Evolutionary conservation across 2,797 vertebrate genomes (phyloP).

Genomic region (Chanos chanos): DNA sequence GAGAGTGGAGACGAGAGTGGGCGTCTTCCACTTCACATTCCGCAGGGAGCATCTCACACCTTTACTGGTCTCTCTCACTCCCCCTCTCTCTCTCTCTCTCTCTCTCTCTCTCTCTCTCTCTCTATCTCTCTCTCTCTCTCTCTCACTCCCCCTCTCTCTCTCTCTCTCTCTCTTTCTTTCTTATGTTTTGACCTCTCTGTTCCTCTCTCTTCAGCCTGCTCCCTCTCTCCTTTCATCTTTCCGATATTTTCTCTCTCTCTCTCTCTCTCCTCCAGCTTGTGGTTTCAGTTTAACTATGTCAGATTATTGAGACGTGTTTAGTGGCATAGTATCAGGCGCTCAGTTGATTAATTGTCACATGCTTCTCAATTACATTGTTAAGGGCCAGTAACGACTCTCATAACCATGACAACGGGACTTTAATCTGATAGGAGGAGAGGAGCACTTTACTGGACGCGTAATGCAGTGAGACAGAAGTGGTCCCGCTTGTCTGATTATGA

Average conservation of each 20-base stretch:
- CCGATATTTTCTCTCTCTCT: background rate
- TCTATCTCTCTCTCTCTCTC: slow-evolving; percentile 1
- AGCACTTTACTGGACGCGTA: background rate
- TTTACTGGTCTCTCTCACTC: slow-evolving; percentile 24
- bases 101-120: background rate
- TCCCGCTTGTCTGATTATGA: slow-evolving; percentile 29
- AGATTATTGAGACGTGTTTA: too few species aligned
- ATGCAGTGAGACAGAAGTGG: slow-evolving; percentile 16
- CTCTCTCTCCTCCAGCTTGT: background rate
- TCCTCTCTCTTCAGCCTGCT: background rate
- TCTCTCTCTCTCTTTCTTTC: too few species aligned
- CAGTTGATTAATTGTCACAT: background rate
- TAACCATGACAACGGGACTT: too few species aligned
- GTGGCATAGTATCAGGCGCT: too few species aligned
- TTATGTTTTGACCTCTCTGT: too few species aligned
- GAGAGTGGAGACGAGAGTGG: slow-evolving; percentile 32
- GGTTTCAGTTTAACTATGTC: too few species aligned
- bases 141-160: background rate
- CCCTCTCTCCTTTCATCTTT: slow-evolving; percentile 7
- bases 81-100: slow-evolving; percentile 3
- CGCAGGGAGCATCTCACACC: slow-evolving; percentile 27
- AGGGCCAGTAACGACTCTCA: too few species aligned
- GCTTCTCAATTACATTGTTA: background rate
- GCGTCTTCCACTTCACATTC: slow-evolving; percentile 39
- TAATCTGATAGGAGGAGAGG: background rate